Conservation (phyloP, 2,888 invertebrate genomes). For the Autographa gamma region DNA sequence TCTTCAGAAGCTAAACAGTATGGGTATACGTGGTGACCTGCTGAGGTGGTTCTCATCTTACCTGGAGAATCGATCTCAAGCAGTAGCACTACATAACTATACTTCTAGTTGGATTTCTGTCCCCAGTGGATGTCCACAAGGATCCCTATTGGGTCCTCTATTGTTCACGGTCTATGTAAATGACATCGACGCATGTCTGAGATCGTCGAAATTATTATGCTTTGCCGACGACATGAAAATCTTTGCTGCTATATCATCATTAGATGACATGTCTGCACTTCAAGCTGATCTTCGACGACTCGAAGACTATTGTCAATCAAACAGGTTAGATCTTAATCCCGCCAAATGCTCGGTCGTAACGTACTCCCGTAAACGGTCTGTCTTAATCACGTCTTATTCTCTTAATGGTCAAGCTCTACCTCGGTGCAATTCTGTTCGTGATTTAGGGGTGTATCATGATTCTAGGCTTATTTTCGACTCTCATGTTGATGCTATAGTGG, state of each 20-base stretch:
- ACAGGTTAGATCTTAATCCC: slow-evolving; percentile 25
- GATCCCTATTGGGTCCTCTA: slow-evolving; percentile 2
- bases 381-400: too few relatives aligned
- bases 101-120: background rate
- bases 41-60: slow-evolving; percentile 14
- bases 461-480: too few relatives aligned
- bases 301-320: slow-evolving; percentile 15
- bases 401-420: too few relatives aligned
- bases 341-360: slow-evolving; percentile 17
- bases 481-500: too few relatives aligned
- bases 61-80: slow-evolving; percentile 5
- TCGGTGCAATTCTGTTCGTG: background rate
- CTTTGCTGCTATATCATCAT: slow-evolving; percentile 6
- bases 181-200: slow-evolving; percentile 23
- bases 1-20: background rate
- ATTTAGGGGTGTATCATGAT: too few relatives aligned
- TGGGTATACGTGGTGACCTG: slow-evolving; percentile 7
- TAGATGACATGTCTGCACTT: background rate
- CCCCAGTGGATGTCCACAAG: slow-evolving; percentile 2
- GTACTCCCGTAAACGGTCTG: background rate
- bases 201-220: slow-evolving; percentile 14
- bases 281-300: slow-evolving; percentile 12
- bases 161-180: background rate
- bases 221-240: slow-evolving; percentile 38
- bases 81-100: background rate